Evolutionary conservation across 35 echinoderm and acorn worm genomes (phyloP).

Genomic region (Nesometra sesokonis): DNA sequence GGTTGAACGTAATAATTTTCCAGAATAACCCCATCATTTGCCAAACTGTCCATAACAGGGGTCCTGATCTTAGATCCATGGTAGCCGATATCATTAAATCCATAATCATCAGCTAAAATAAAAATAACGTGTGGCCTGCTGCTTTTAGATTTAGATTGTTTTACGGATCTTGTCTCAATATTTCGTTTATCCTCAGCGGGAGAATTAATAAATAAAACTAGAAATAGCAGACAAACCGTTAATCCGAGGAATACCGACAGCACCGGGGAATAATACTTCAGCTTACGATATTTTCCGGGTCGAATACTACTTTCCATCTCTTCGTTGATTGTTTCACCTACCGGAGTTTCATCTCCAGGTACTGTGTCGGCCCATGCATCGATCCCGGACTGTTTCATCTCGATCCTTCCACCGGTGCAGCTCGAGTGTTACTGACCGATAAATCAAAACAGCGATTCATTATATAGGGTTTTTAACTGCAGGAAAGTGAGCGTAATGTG

Average conservation of each 20-base stretch:
- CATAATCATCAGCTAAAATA: slow-evolving; percentile 59
- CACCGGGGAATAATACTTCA: background rate
- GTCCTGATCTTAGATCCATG: slow-evolving; percentile 42
- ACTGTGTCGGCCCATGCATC: background rate
- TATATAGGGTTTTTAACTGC: background rate
- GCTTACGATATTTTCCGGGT: background rate
- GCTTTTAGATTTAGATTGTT: background rate
- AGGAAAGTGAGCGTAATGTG: background rate
- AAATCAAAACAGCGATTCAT: background rate
- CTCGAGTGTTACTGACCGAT: background rate
- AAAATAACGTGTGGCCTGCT: slow-evolving; percentile 50
- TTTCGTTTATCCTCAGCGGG: background rate
- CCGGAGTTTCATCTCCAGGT: background rate
- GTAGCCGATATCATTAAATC: slow-evolving; percentile 72
- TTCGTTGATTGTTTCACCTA: background rate
- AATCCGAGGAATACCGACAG: background rate
- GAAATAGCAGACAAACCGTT: background rate
- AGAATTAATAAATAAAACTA: background rate
- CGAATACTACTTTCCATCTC: background rate
- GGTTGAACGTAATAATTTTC: slow-evolving; percentile 46
- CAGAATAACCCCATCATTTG: slow-evolving; percentile 17
- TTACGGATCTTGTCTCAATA: background rate
- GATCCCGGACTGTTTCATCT: background rate
- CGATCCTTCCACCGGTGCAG: background rate
- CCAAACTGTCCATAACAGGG: slow-evolving; percentile 25